Evolutionary conservation across 2,113 vertebrate species (phyloP), one percentile per base, ranked within the genome.

Genomic region (Gopherus evgoodei): DNA sequence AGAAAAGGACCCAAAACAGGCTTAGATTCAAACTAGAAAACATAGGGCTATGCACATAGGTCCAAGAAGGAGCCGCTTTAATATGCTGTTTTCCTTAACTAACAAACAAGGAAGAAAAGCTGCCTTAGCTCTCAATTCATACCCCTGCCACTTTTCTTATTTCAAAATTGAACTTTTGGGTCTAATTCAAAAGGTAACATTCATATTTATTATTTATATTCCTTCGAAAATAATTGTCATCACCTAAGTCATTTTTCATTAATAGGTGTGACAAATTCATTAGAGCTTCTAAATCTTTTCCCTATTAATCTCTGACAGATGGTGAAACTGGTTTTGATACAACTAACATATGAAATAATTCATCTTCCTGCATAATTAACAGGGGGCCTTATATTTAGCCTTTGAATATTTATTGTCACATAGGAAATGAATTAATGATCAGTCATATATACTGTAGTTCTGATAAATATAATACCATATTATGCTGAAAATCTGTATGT

Each of bases 291-390:
- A 93, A 93, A 89, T 93, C 22, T 84, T 91, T 76, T 86, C 22
- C n/a, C 76, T 91, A 90, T 88, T 97, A 97, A 96, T 98, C 65
- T 97, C 81, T 82, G 85, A 89, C 88, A 96, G 97, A 93, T 81
- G 88, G 82, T 93, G 91, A 93, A 97, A 97, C 91, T 78, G 89
- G 78, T 93, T 97, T 96, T 97, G 95, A 83, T 92, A 96, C 93
- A 91, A 92, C 57, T 92, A 95, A 81, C 90, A 54, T 92, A 7
- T n/a, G 87, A 89, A 90, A 82, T 91, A 84, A 91, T 97, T 96
- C 19, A 95, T 96, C 95, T 97, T 97, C 93, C 86, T 95, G 87
- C 88, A 76, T 79, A 89, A 97, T 96, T 93, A 95, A 92, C 49
- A 82, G 8, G 25, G 52, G 27, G 12, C 42, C 83, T 94, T 88